Percentiles rank a stretch among this genome's conserved stretches.
phyloP scores from a whole-genome alignment of 2,888 invertebrate genomes.

The Ornithoptera priamus region DNA sequence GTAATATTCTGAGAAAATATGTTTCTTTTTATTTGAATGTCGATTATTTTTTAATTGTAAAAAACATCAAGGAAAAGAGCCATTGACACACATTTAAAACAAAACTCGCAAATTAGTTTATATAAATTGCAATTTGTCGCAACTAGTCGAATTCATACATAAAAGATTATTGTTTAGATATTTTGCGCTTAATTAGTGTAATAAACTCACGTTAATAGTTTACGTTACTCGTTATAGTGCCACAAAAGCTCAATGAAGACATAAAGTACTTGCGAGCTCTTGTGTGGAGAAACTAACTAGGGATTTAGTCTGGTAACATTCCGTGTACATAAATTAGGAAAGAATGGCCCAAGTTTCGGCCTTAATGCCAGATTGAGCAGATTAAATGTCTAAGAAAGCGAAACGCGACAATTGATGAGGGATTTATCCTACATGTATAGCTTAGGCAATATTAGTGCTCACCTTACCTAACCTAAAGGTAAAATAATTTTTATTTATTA shows the following conservation, averaged over 20 bases:
- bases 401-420: conserved; percentile 48
- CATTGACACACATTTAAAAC: too few relatives aligned
- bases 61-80: neutral
- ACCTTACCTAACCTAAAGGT: neutral
- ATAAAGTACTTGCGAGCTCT: conserved; percentile 17
- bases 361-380: conserved; percentile 69
- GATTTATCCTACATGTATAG: conserved; percentile 31
- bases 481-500: too few relatives aligned
- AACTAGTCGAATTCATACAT: conserved; percentile 17
- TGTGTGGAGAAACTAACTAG: conserved; percentile 28
- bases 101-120: neutral
- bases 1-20: conserved; percentile 50
- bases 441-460: neutral
- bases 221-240: neutral
- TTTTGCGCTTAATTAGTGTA: conserved; percentile 7
- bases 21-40: conserved; percentile 43
- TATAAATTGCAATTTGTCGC: neutral
- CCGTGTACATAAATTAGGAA: conserved; percentile 63
- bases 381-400: conserved; percentile 62
- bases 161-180: conserved; percentile 11
- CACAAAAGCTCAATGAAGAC: conserved; percentile 21
- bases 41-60: neutral
- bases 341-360: conserved; percentile 70
- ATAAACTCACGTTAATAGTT: conserved; percentile 14
- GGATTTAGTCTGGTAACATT: conserved; percentile 39